Conservation (phyloP, 2,888 invertebrate genomes). For the Dusona sp. region DNA sequence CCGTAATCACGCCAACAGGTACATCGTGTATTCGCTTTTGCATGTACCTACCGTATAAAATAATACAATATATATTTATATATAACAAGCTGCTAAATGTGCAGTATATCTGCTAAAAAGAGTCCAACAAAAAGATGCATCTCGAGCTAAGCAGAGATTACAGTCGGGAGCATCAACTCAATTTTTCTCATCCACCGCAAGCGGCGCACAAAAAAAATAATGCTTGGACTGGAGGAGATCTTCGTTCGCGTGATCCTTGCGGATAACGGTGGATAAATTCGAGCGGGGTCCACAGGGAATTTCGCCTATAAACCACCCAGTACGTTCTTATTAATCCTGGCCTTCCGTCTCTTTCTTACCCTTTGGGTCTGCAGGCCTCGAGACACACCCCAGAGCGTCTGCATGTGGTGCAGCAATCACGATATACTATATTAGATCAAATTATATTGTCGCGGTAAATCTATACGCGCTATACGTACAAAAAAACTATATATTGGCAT, state of each 20-base stretch:
- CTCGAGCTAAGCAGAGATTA: slow-evolving; percentile 49
- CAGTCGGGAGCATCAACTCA: slow-evolving; percentile 51
- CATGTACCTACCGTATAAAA: neutral
- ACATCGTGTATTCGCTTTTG: slow-evolving; percentile 24
- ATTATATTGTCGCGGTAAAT: slow-evolving; percentile 50
- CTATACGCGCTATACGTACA: slow-evolving; percentile 11
- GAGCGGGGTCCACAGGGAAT: slow-evolving; percentile 57
- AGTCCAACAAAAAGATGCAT: slow-evolving; percentile 5
- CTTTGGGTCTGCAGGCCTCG: neutral
- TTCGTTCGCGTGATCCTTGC: slow-evolving; percentile 61
- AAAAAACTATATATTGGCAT: slow-evolving; percentile 8
- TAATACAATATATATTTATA: slow-evolving; percentile 2
- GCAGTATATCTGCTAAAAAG: slow-evolving; percentile 25
- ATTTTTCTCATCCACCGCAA: slow-evolving; percentile 56
- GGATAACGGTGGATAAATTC: slow-evolving; percentile 65
- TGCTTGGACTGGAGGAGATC: slow-evolving; percentile 25
- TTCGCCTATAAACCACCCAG: slow-evolving; percentile 62
- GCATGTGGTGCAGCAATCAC: slow-evolving; percentile 32
- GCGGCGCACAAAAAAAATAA: slow-evolving; percentile 28
- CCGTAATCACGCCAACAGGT: slow-evolving; percentile 47
- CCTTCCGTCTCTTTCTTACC: slow-evolving; percentile 13
- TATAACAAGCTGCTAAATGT: neutral
- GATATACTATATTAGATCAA: slow-evolving; percentile 41
- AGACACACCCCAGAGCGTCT: neutral
- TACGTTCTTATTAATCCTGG: slow-evolving; percentile 59